Base-by-base conservation (phyloP, 2,888 invertebrate species). In the Rapana venosa region DNA sequence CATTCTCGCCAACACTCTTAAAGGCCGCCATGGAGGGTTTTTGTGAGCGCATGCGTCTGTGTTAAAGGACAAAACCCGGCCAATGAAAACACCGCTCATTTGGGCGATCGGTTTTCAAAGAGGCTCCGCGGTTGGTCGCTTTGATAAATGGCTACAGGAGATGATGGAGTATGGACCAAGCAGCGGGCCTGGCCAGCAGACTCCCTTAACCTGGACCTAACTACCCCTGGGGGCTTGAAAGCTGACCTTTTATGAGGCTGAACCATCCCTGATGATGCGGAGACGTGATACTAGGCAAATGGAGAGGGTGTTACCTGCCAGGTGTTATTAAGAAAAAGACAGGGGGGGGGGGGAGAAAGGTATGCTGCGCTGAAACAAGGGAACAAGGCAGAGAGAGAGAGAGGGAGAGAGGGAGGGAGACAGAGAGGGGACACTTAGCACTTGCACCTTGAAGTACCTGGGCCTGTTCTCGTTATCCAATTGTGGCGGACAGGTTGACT, bases 51-150 rank as follows among this genome's bases (percentile, higher is more conserved):
- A 32, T 79, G 77, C 74, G n/a, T 32, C 77, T n/a, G 77, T 79
- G 77, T 79, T 32, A 79, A n/a, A 47, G 47, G 77, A 32, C 77
- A 79, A 79, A 20, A n/a, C n/a, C 77, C 32, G 35, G 35, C 77
- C 77, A 79, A 79, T 79, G 32, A 30, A 32, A 32, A 13, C 32
- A 13, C 77, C 77, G 77, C 77, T 79, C 77, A 32, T 79, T 77
- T 79, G 32, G n/a, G 77, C 77, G 77, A 79, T 79, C 77, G 77
- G 77, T 79, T 79, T 79, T 79, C 77, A 79, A 79, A 79, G 77
- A 79, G 77, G 77, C 77, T 79, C 77, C 17, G 77, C 32, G 32
- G 77, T 79, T 79, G 77, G 77, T 79, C 32, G 77, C 77, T 32
- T 32, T 79, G 77, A 79, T 79, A 79, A 74, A 79, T 79, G 32